Conservation (phyloP, 1,140 invertebrate species). For the Pseudachorutes palmiensis region DNA sequence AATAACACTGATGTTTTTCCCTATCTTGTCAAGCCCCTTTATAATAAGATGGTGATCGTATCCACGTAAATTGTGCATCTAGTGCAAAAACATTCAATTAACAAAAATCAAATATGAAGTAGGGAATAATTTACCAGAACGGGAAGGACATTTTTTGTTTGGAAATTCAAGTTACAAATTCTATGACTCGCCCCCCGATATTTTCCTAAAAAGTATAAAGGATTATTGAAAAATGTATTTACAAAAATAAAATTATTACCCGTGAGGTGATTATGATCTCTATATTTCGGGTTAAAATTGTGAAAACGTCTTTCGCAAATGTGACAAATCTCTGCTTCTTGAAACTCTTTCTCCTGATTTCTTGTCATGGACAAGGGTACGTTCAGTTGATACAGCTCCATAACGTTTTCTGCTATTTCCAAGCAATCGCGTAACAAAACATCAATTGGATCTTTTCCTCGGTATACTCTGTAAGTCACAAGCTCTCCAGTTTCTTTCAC, state of each 20-base stretch:
- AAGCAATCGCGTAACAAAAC: neutral
- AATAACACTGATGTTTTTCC: slow-evolving; percentile 13
- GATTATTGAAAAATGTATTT: neutral
- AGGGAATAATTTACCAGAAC: neutral
- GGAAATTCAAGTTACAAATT: neutral
- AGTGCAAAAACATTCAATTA: too few species aligned
- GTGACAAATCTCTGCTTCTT: neutral
- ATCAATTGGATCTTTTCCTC: neutral
- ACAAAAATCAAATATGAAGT: too few species aligned
- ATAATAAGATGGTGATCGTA: slow-evolving; percentile 25
- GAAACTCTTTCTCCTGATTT: neutral
- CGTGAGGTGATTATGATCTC: slow-evolving; percentile 8
- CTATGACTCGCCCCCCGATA: slow-evolving; percentile 18
- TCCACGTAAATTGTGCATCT: slow-evolving; percentile 16
- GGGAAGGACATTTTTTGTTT: neutral
- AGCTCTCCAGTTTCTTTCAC: neutral
- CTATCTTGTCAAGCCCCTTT: slow-evolving; percentile 12
- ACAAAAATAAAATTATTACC: neutral
- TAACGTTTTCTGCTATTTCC: neutral
- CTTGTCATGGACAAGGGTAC: neutral
- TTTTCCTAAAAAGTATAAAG: neutral
- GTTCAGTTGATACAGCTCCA: neutral
- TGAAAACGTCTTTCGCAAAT: slow-evolving; percentile 1
- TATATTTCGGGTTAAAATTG: neutral
- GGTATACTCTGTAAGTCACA: neutral